Percentiles rank a stretch among this genome's conserved stretches.
Conservation (phyloP, 2,797 vertebrate genomes). For the Bradypodion pumilum region DNA sequence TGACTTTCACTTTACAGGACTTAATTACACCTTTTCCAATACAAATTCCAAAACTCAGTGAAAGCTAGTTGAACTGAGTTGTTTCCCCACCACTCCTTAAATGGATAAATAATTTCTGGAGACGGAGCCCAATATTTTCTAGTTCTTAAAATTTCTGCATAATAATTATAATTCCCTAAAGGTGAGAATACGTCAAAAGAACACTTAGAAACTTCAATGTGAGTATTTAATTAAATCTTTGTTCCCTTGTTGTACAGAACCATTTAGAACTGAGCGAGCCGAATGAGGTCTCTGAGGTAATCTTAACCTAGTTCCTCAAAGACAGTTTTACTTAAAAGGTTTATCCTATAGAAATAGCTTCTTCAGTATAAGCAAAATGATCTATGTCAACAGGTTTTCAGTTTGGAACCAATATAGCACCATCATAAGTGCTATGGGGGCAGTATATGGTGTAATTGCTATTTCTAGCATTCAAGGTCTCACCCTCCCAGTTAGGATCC, state of each 20-base stretch:
- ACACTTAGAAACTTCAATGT: background rate
- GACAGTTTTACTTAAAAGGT: background rate
- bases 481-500: background rate
- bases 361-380: background rate
- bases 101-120: background rate
- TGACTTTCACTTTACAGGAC: background rate
- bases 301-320: background rate
- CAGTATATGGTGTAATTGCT: too few species aligned
- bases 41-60: background rate
- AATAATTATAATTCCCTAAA: background rate
- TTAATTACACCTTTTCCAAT: background rate
- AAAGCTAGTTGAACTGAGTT: background rate
- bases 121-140: background rate
- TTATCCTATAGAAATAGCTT: background rate
- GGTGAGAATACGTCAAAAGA: background rate
- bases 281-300: background rate
- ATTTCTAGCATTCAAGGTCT: background rate
- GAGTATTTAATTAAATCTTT: background rate
- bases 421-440: too few species aligned
- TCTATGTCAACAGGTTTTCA: background rate
- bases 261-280: background rate
- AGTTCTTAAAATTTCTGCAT: background rate
- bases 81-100: background rate
- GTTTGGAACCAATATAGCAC: background rate
- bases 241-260: background rate